Evolutionary conservation across 2,888 invertebrate genomes (phyloP), one percentile per base, ranked within the genome.

Genomic region (Coenonympha glycerion): DNA sequence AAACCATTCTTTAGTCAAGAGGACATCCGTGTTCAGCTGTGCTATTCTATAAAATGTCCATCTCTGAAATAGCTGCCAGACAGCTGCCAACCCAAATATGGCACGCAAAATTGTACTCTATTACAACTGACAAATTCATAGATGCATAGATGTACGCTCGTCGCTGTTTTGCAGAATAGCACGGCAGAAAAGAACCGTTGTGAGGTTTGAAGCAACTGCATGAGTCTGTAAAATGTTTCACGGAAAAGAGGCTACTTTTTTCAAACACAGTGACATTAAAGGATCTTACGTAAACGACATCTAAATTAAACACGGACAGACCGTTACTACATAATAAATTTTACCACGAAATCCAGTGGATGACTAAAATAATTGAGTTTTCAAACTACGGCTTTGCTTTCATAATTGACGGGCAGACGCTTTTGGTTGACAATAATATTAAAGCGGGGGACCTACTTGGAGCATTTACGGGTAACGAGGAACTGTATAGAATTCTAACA

Each of bases 321-420:
- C 15, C 15, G 8, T 22, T 21, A 21, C 9, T n/a, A 6, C 19
- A 21, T 6, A 24, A 22, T 39, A 37, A 37, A 39, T 39, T 13
- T 15, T 22, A 22, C 22, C 37, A 24, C 37, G 37, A 24, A 37
- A 39, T 37, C 37, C 37, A 39, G 37, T 13, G 22, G 24, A 22
- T 22, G 24, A 39, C 22, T 22, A 22, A 39, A 39, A 13, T 39
- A 39, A 39, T 39, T 39, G 22, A 39, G 37, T 39, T 39, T 22
- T 39, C 22, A 22, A 21, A 24, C 22, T 24, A 39, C 22, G 15
- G 22, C 37, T 9, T 37, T 39, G 6, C 22, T 37, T 8, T 39
- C 15, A 24, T 39, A 39, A 39, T 39, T 39, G 37, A 39, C 37
- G 24, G 37, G 22, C 22, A 39, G 37, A 39, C 22, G 37, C 37